Base-by-base conservation (phyloP, 2,888 invertebrate species). In the Plemyria rubiginata region DNA sequence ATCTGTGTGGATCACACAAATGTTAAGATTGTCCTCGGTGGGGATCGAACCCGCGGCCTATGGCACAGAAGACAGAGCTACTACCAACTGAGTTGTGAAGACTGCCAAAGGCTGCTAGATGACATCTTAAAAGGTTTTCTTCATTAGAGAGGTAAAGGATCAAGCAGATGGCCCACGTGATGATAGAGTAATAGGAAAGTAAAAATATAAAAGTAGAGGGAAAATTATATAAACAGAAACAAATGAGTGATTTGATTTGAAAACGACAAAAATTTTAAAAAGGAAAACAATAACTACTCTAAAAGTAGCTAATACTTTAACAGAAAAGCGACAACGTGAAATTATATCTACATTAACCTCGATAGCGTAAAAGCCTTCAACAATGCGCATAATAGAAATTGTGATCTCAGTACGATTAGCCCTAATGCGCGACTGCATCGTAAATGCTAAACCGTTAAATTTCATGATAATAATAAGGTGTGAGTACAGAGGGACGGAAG, bases 371-470 rank as follows among this genome's bases (percentile, higher is more conserved):
- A 62, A 62, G 62, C 51, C 55, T 49, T 54, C 52, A 61, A 72
- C 70, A 71, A 65, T 62, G 60, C 29, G 43, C 57, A 64, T 76
- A 75, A 79, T 71, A 68, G 73, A 72, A 72, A 72, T 63, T 66
- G 68, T 63, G 73, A 75, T 74, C 62, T 72, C 62, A 58, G 62
- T 61, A 50, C 66, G 74, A 75, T 78, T 73, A 73, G 60, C 63
- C 67, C 71, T 75, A 76, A 76, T 77, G 73, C 69, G 70, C 61
- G 66, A 67, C 64, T 43, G 65, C 48, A 53, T 62, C 63, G 63
- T 61, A 51, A 66, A 73, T 62, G 67, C 64, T 74, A 75, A 76
- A 74, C 70, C 75, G 72, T 74, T 69, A 73, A 78, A 71, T 58
- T 61, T 59, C 67, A 65, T 73, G 68, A 65, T 59, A 66, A 74